Evolutionary conservation across 2,113 vertebrate genomes (phyloP), one percentile per base, ranked within the genome.

Genomic region (Sigmodon hispidus): DNA sequence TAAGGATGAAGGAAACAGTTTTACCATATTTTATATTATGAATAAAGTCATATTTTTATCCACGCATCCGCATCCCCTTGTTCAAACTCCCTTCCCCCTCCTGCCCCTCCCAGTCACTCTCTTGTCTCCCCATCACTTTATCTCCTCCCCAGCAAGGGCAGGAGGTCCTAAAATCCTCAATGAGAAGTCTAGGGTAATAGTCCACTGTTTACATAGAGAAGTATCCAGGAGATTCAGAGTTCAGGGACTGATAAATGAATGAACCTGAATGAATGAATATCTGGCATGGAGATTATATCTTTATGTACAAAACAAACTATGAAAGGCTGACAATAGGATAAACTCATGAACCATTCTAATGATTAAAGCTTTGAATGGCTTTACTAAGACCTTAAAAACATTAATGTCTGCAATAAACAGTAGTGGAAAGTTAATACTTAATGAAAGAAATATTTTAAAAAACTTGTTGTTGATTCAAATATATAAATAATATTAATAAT

Each of bases 381-480:
- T 94, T 55, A 72, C 12, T 70, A 89, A 45, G 11, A 48, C 76
- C 81, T 96, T 65, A 70, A 96, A 87, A 61, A 5, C 3, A 88
- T 24, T 0, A 88, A 17, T 79, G 55, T 80, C 40, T 77, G 1
- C 34, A 93, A 43, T 50, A 69, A 75, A 87, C 1, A 40, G 7
- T 10, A 81, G 36, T 93, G 40, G 43, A 90, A 94, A 90, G 24
- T 59, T 80, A 89, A n/a, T 19, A 79, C 69, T 95, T 83, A 75
- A 80, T 57, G 21, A 87, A 61, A 84, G 34, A 0, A 87, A 83
- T 77, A 43, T 5, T 73, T 69, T 81, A 86, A 59, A 16, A 0
- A 16, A 1, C 48, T 17, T 89, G 50, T 63, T 40, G 7, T 90
- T 84, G 15, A 5, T 75, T 85, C 81, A 85, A 96, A 93, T 55